Conservation (phyloP, 2,888 invertebrate species). For the Petrolisthes manimaculis region DNA sequence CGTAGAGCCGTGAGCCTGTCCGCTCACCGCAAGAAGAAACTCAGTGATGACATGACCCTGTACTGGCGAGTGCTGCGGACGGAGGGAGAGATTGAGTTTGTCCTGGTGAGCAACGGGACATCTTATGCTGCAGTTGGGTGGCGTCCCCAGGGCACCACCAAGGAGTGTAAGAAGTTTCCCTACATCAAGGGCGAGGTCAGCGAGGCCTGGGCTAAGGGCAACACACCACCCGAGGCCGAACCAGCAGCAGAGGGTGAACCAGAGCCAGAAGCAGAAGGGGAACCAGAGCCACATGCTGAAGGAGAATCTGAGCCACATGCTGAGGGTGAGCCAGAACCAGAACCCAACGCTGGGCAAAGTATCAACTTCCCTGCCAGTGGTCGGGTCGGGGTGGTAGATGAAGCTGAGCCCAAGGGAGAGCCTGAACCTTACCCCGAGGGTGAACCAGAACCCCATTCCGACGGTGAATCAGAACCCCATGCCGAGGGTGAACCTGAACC, state of each 20-base stretch:
- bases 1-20: conserved; percentile 79
- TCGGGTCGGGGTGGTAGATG: not conserved
- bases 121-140: conserved; percentile 93
- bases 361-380: conserved; percentile 68
- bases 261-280: conserved; percentile 69
- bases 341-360: conserved; percentile 67
- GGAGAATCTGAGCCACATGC: conserved; percentile 70
- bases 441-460: conserved; percentile 70
- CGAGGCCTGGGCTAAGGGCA: conserved; percentile 71
- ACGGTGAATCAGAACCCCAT: conserved; percentile 70
- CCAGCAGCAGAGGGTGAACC: conserved; percentile 57
- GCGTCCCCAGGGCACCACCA: conserved; percentile 79
- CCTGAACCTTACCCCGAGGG: conserved; percentile 69
- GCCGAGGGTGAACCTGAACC: conserved; percentile 70
- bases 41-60: conserved; percentile 82
- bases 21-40: conserved; percentile 78
- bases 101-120: conserved; percentile 88
- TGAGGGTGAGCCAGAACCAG: conserved; percentile 66
- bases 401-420: conserved; percentile 6
- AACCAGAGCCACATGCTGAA: conserved; percentile 70
- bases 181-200: conserved; percentile 72
- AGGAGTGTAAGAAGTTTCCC: conserved; percentile 85
- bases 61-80: conserved; percentile 89
- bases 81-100: conserved; percentile 86
- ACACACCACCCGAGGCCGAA: conserved; percentile 63